Evolutionary conservation across 2,797 vertebrate species (phyloP).

Genomic region (Botia almorhae): DNA sequence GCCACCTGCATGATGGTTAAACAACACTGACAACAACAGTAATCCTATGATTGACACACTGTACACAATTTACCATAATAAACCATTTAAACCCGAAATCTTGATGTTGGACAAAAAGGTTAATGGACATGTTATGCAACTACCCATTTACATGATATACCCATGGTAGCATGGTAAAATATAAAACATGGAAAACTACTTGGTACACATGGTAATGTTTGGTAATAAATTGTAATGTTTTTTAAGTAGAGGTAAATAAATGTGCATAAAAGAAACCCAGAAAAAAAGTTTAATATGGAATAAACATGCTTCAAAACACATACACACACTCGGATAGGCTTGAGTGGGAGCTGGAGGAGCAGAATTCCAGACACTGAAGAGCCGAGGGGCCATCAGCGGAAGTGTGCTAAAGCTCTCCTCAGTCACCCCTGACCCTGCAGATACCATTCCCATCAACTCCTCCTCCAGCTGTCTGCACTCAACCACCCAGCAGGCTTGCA

Average conservation of each 20-base stretch:
- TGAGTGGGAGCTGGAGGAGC: conserved; percentile 55
- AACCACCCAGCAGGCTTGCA: conserved; percentile 54
- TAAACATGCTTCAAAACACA: conserved; percentile 16
- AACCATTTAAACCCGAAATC: too few species aligned
- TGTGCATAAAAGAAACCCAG: background rate
- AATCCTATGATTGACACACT: too few species aligned
- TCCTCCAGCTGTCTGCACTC: conserved; percentile 73
- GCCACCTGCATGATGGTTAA: background rate
- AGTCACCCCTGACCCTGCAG: conserved; percentile 63
- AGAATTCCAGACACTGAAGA: conserved; percentile 58
- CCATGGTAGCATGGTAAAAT: background rate
- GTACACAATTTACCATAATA: too few species aligned
- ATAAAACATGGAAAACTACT: background rate
- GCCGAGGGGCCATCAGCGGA: conserved; percentile 64
- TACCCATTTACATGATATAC: background rate
- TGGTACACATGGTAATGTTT: too few species aligned
- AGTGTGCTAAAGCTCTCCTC: conserved; percentile 76
- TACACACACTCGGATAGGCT: conserved; percentile 35
- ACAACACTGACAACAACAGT: too few species aligned
- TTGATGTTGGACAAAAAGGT: background rate
- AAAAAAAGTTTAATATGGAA: conserved; percentile 11
- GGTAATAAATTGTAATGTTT: too few species aligned
- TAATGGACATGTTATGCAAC: background rate
- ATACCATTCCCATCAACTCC: conserved; percentile 79
- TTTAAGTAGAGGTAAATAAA: background rate